Evolutionary conservation across 2,797 vertebrate genomes (phyloP), one percentile per base, ranked within the genome.

Genomic region (Manis crassicaudata): DNA sequence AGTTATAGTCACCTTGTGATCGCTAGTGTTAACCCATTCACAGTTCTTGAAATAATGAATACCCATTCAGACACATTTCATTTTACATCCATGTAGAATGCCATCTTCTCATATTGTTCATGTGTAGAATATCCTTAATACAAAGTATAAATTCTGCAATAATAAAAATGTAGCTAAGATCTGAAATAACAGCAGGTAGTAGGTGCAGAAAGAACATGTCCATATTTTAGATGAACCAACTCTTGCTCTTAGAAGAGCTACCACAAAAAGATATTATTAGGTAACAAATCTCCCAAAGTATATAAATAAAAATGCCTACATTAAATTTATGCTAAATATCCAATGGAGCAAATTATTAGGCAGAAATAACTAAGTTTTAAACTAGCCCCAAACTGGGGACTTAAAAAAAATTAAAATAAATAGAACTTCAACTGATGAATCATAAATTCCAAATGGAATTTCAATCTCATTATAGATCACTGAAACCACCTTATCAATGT

Each of bases 381-480:
- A 98, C 93, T 73, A 94, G 96, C 95, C 98, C 98, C 58, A 96
- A 97, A 92, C 0, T 6, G 96, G 98, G 98, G 98, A 98, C 96
- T 97, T 98, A 98, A 98, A 98, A 98, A 98, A 97, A 97, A 97
- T 96, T 98, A 98, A 98, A 99, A 99, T 99, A 99, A 99, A 99
- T 99, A 99, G 32, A 98, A 97, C 98, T 98, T 98, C 93, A 98
- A 97, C 95, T 97, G 97, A 98, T 98, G 98, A 95, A 94, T 98
- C 89, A 87, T 97, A 97, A 96, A 97, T 96, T 96, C 87, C 98
- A 98, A 98, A 93, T 92, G 97, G 98, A 98, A 98, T 98, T 98
- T 97, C 97, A 98, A 98, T 98, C 98, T 97, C 97, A 97, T 0
- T 97, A 98, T 16, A 98, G 97, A 98, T 97, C 95, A 97, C 91